Percentiles rank a stretch among this genome's conserved stretches.
phyloP scores from a whole-genome alignment of 2,797 vertebrate genomes.

The Scolopax bukidnonensis region DNA sequence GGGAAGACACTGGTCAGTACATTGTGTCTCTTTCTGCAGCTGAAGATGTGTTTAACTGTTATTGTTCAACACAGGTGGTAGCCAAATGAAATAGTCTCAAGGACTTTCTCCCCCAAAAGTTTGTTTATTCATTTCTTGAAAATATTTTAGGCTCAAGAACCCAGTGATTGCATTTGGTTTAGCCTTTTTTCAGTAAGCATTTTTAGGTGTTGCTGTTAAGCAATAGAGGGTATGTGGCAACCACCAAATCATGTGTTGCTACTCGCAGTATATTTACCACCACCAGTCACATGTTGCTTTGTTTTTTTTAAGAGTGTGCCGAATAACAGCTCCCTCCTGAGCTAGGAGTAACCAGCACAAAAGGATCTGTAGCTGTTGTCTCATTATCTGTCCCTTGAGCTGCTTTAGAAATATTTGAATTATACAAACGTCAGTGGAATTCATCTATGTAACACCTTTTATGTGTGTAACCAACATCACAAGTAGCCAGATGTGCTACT shows the following conservation, averaged over 20 bases:
- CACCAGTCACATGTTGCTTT: neutral
- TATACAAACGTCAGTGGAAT: fast-evolving
- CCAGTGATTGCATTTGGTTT: neutral
- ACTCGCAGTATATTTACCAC: neutral
- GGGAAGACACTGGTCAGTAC: neutral
- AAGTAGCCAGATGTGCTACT: fast-evolving
- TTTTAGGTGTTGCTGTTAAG: neutral
- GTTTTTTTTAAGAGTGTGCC: neutral
- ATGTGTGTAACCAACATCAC: neutral
- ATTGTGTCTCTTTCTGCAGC: neutral
- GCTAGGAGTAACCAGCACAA: neutral
- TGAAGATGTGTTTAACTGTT: fast-evolving
- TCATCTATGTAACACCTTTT: fast-evolving
- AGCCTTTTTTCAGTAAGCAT: neutral
- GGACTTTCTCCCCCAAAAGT: neutral
- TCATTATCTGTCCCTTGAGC: too few relatives aligned
- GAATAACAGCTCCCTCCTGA: neutral
- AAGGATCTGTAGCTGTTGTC: neutral
- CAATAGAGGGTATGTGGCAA: conserved; percentile 8
- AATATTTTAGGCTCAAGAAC: neutral
- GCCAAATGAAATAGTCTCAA: neutral
- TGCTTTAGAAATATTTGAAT: too few relatives aligned
- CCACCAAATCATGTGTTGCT: neutral
- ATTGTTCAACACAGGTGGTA: neutral
- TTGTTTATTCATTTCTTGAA: neutral